phyloP scores from a whole-genome alignment of 2,113 vertebrate species.

The Dipodomys spectabilis region DNA sequence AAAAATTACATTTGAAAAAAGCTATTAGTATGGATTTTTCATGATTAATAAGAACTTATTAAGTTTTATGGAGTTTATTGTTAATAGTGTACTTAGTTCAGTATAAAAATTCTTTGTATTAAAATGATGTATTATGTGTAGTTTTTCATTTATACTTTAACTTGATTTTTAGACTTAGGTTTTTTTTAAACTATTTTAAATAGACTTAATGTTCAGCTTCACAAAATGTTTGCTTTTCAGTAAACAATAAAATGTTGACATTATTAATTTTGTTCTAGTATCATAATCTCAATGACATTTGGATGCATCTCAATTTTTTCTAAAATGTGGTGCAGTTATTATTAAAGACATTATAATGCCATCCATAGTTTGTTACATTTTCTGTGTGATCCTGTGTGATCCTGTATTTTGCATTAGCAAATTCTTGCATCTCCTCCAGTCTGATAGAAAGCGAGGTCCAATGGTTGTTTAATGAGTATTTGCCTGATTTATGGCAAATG shows the following conservation, averaged over 20 bases:
- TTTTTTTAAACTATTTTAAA: not conserved
- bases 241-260: not conserved
- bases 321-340: slow-evolving; percentile 14
- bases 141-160: not conserved
- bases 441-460: not conserved
- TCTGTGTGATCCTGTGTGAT: not conserved
- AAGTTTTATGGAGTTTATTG: not conserved
- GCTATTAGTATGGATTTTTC: not conserved
- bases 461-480: not conserved
- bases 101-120: too few relatives aligned
- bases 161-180: not conserved
- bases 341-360: not conserved
- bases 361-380: not conserved
- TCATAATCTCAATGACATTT: not conserved
- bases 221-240: too few relatives aligned
- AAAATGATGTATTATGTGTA: not conserved
- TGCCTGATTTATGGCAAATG: not conserved
- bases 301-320: not conserved
- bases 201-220: not conserved
- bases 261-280: not conserved
- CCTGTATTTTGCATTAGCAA: not conserved
- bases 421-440: not conserved
- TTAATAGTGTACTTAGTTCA: not conserved
- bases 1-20: not conserved
- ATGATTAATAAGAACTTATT: not conserved